Evolutionary conservation across 2,113 vertebrate species (phyloP), one percentile per base, ranked within the genome.

Genomic region (Neotragus moschatus): DNA sequence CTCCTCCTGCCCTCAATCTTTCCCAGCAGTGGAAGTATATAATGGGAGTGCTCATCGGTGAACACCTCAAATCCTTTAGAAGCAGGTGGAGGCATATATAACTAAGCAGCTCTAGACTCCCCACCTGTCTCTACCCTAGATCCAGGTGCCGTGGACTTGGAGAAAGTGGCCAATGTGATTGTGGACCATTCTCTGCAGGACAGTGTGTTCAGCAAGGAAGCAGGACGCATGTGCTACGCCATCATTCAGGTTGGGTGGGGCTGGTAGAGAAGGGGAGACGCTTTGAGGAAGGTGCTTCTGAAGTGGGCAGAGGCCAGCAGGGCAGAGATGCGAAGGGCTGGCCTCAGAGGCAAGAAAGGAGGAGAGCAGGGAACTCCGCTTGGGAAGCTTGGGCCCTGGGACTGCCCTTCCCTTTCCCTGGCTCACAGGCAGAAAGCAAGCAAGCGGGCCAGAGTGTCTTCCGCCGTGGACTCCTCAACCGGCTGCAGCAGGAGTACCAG

Each of bases 121-220:
- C 60, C 82, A 81, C 92, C 96, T 96, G 33, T 98, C 97, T 96
- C 79, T 88, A 58, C 90, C 75, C 55, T 86, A 99, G 99, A 99
- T 56, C 99, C 99, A 45, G 98, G 98, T 93, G 98, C 98, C 0
- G 99, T 99, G 92, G 99, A 99, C 98, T 97, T 99, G 98, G 99
- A 99, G 88, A 99, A 99, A 98, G 99, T 99, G 30, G 99, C 99
- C 56, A 99, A 99, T 53, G 98, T 99, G 90, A 99, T 99, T 36
- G 99, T 99, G 98, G 99, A 99, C 94, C 99, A 99, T 98, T 99
- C 99, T 43, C 98, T 99, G 95, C 99, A 99, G 98, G 99, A 99
- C 98, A 99, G 98, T n/a, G 98, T 99, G 84, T 99, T 99, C 99
- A 99, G 99, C 98, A 99, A 99, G 98, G 99, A 99, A 90, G 99